These are phyloP conservation scores for Drosophila pseudoobscura DNA, from an alignment of 1,140 invertebrate species.

Conservation along the genomic window DNA sequence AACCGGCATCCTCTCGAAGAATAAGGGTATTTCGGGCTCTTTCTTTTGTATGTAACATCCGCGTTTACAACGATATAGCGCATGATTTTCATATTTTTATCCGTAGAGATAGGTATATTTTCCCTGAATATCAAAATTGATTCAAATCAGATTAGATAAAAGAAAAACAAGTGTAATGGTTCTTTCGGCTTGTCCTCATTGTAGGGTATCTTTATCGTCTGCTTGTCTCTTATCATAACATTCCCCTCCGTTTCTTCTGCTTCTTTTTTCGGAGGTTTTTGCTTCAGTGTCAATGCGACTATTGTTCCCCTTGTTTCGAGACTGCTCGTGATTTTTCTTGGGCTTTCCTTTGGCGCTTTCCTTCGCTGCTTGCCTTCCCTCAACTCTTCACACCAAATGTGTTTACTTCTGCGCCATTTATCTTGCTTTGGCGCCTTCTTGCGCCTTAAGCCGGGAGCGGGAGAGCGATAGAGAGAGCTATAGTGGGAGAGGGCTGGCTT, in stretches of 20 bases:
- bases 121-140: no score
- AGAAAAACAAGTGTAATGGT: background rate
- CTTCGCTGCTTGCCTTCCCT: conserved; percentile 21
- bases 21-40: no score
- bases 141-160: no score
- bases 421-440: conserved; percentile 73
- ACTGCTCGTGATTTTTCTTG: conserved; percentile 56
- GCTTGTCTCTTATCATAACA: no score
- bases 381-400: conserved; percentile 72
- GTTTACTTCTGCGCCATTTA: conserved; percentile 77
- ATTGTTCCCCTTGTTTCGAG: conserved; percentile 58
- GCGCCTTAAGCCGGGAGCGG: conserved; percentile 49
- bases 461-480: background rate
- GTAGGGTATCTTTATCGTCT: background rate
- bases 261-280: conserved; percentile 7
- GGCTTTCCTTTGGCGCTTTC: conserved; percentile 21
- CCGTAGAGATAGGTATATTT: no score
- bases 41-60: no score
- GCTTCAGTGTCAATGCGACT: conserved; percentile 49
- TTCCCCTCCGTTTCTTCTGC: background rate
- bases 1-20: no score
- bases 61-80: no score
- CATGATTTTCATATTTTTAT: no score
- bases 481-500: conserved; percentile 7
- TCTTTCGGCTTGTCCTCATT: background rate